Conservation (phyloP, 2,797 vertebrate genomes). For the Etheostoma nigrum region DNA sequence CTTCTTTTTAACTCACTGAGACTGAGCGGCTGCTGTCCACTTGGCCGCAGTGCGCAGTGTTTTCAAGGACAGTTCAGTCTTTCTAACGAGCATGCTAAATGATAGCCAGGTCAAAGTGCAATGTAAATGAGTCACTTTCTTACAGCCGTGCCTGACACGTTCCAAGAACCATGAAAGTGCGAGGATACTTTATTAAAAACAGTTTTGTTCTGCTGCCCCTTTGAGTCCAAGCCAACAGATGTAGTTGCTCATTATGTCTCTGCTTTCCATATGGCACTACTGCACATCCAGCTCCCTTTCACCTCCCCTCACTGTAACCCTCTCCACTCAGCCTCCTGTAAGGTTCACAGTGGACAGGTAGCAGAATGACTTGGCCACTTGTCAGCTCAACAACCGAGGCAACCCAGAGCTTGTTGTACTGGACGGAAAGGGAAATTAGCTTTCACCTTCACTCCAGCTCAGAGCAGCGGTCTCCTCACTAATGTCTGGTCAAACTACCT, state of each 20-base stretch:
- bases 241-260: slow-evolving; percentile 78
- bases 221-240: slow-evolving; percentile 77
- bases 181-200: slow-evolving; percentile 78
- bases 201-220: slow-evolving; percentile 76
- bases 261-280: slow-evolving; percentile 79
- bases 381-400: slow-evolving; percentile 60
- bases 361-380: slow-evolving; percentile 60
- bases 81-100: slow-evolving; percentile 59
- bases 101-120: slow-evolving; percentile 48
- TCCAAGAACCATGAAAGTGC: slow-evolving; percentile 62
- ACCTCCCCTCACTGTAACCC: slow-evolving; percentile 25
- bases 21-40: slow-evolving; percentile 47
- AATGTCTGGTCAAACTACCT: slow-evolving; percentile 42
- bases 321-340: slow-evolving; percentile 46
- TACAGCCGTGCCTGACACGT: slow-evolving; percentile 42
- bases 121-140: slow-evolving; percentile 53
- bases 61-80: slow-evolving; percentile 57
- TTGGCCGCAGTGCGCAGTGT: slow-evolving; percentile 43
- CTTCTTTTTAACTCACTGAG: slow-evolving; percentile 32
- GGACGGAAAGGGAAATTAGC: slow-evolving; percentile 64
- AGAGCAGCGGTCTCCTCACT: slow-evolving; percentile 27
- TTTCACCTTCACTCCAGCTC: slow-evolving; percentile 61
- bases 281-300: slow-evolving; percentile 53
- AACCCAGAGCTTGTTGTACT: slow-evolving; percentile 50
- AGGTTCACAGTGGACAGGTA: slow-evolving; percentile 65